Base-by-base conservation (phyloP, 2,888 invertebrate genomes). In the Dicroscelio sp. region DNA sequence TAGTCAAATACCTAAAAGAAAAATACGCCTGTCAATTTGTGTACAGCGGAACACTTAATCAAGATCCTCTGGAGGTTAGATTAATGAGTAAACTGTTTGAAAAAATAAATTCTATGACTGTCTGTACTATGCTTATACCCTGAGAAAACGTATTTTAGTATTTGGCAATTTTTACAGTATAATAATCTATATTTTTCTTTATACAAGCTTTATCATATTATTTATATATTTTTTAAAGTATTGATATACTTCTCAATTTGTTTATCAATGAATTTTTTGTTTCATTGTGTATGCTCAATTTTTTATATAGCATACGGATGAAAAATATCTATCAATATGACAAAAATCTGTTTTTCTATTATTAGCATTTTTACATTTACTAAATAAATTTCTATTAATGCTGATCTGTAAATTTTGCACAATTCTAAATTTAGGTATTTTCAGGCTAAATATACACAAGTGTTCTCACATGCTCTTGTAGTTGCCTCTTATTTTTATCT, bases 21-120 rank as follows among this genome's bases (percentile, higher is more conserved):
- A 33, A 67, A 67, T 65, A 67, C 31, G 33, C 20, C 25, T 80
- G 80, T 52, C 27, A 23, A 30, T 80, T 14, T 63, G 55, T 80
- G 8, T 80, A n/a, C 12, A 80, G 65, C 31, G 80, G 80, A 67
- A 63, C 52, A 31, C 30, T 67, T 10, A 80, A 79, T 79, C 79
- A 79, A 48, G 63, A 79, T 48, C 5, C 58, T n/a, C 38, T 79
- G 35, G 79, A 79, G 79, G 79, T 79, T 79, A 10, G 35, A 76
- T 6, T n/a, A 58, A 23, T 58, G 6, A 14, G 58, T 23, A 17
- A 58, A 58, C 6, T 58, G 8, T 58, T 58, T 58, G 23, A n/a
- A 58, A 23, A 58, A 17, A 23, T 58, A 58, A 58, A 58, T 58
- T 58, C 58, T 58, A 43, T 43, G 43, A 43, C 43, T 43, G 43